Percentiles rank a stretch among this genome's conserved stretches.
Conservation (phyloP, 2,113 vertebrate species). For the Rissa tridactyla region DNA sequence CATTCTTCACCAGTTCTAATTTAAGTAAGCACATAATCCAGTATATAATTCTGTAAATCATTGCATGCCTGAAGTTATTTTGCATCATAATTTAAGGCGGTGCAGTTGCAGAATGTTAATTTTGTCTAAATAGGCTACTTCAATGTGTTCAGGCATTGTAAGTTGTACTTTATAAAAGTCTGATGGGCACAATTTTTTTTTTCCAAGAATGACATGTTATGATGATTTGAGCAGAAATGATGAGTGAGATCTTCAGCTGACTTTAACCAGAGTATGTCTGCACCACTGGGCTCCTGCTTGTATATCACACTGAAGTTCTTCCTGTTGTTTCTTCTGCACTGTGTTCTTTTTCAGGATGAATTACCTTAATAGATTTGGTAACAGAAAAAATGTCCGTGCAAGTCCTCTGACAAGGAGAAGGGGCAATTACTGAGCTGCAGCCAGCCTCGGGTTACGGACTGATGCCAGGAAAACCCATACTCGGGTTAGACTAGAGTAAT, state of each 20-base stretch:
- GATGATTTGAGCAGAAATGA: background rate
- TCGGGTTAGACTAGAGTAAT: background rate
- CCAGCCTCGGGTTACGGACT: background rate
- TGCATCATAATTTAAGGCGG: conserved; percentile 7
- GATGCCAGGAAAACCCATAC: background rate
- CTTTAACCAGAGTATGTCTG: background rate
- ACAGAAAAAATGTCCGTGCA: background rate
- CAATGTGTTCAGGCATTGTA: background rate
- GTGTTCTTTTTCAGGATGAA: background rate
- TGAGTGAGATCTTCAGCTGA: background rate
- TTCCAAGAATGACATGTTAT: background rate
- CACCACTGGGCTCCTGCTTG: background rate
- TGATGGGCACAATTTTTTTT: background rate
- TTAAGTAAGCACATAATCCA: conserved; percentile 49
- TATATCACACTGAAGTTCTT: background rate
- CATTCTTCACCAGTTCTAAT: conserved; percentile 40
- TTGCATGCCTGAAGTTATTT: conserved; percentile 50
- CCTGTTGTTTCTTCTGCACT: background rate
- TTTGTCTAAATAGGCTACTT: conserved; percentile 17
- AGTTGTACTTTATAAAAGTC: background rate
- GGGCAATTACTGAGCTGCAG: background rate
- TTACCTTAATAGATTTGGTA: background rate
- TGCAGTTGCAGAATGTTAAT: conserved; percentile 39
- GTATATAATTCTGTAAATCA: conserved; percentile 50
- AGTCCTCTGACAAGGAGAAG: background rate